Evolutionary conservation across 2,888 invertebrate species (phyloP).

Genomic region (Malachius bipustulatus): DNA sequence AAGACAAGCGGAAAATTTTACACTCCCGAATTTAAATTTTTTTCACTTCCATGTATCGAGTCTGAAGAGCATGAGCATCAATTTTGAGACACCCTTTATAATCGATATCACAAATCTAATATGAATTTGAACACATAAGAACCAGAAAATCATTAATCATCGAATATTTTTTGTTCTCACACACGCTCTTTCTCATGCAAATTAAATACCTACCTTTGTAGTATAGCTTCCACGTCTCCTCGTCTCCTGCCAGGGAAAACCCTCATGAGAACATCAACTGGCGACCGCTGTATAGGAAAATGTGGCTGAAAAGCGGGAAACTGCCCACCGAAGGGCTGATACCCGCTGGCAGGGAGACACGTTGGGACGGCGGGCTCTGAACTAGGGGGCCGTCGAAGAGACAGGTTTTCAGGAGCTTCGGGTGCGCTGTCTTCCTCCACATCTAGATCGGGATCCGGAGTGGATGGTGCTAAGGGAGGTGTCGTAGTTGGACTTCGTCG

Average conservation of each 20-base stretch:
- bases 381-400: slow-evolving; percentile 54
- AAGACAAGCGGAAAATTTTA: too few species aligned
- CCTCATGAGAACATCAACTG: slow-evolving; percentile 76
- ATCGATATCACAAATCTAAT: too few species aligned
- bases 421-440: slow-evolving; percentile 43
- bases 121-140: too few species aligned
- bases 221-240: slow-evolving; percentile 72
- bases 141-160: too few species aligned
- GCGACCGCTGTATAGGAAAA: slow-evolving; percentile 49
- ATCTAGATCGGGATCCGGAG: slow-evolving; percentile 38
- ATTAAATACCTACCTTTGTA: slow-evolving; percentile 47
- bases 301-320: slow-evolving; percentile 40
- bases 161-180: background rate
- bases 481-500: slow-evolving; percentile 41
- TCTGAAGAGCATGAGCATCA: too few species aligned
- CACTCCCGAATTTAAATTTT: too few species aligned
- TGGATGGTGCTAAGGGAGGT: slow-evolving; percentile 27
- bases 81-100: too few species aligned
- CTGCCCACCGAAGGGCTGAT: slow-evolving; percentile 37
- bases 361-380: slow-evolving; percentile 39
- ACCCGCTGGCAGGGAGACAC: slow-evolving; percentile 38
- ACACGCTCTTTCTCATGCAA: background rate
- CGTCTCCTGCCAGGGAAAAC: slow-evolving; percentile 83
- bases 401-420: slow-evolving; percentile 66
- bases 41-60: too few species aligned